Evolutionary conservation across 2,797 vertebrate genomes (phyloP), one percentile per base, ranked within the genome.

Genomic region (Aeoliscus strigatus): DNA sequence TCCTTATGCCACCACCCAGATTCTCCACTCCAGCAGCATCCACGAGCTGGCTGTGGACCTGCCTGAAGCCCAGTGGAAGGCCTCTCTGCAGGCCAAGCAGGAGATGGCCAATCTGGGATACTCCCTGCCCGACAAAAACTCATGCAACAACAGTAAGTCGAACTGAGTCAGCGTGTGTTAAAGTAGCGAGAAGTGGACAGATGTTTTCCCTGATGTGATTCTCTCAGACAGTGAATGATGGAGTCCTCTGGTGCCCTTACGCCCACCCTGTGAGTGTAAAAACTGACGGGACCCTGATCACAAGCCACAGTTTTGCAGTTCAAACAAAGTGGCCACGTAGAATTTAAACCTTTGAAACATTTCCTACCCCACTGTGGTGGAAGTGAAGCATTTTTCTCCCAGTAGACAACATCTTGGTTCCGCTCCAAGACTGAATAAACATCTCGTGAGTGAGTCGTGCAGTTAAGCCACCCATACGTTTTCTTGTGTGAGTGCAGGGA

Each of bases 1-100:
- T 0, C 95, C 95, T 1, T 98, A 97, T 42, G 95, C 95, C 86
- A 97, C 94, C 25, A 94, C 94, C 2, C 95, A 97, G 85, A 97
- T 97, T 67, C 79, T 98, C 49, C 95, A 97, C 83, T 97, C 94
- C 75, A 95, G 89, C 79, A 97, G 94, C 83, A 96, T 97, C 80
- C 94, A 98, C 1, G 94, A 98, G 74, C 71, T 98, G 78, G 94
- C 93, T 1, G 93, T 97, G 2, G 94, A 97, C 71, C 84, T 95
- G 60, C 93, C 95, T 14, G 95, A 97, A 71, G 91, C 91, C 0
- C 93, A 95, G 41, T 98, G 95, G 95, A 97, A 98, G 81, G 90
- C 91, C 37, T 94, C 93, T n/a, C 81, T 94, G 54, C 92, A 93
- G 59, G 91, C 93, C 75, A 94, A 96, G 79, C 92, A 92, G 60